phyloP scores from a whole-genome alignment of 2,797 vertebrate genomes.

The Anas bahamensis region DNA sequence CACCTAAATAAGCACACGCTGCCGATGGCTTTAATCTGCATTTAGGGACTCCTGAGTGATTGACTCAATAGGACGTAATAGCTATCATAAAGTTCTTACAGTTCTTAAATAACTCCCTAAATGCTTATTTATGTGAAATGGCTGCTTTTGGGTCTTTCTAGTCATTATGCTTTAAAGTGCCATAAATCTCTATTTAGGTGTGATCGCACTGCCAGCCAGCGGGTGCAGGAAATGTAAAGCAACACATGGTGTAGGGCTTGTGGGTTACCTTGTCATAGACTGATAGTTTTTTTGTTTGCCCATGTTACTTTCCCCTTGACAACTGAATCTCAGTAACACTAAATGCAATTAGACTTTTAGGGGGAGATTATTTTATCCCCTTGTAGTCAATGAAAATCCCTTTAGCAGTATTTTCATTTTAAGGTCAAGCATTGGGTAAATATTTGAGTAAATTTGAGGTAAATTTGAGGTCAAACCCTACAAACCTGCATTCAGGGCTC shows the following conservation, averaged over 20 bases:
- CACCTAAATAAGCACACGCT: not conserved
- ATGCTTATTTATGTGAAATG: not conserved
- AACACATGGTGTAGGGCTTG: not conserved
- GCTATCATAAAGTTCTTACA: not conserved
- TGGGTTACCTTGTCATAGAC: not conserved
- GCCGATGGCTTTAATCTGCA: not conserved
- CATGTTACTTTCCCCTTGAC: not conserved
- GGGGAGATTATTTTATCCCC: not conserved
- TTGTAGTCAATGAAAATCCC: not conserved
- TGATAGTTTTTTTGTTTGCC: not conserved
- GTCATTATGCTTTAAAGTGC: not conserved
- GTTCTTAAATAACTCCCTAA: not conserved
- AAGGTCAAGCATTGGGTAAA: not conserved
- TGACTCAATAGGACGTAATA: not conserved
- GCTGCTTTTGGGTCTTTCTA: not conserved
- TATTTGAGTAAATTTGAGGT: not conserved
- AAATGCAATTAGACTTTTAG: not conserved
- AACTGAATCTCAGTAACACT: not conserved
- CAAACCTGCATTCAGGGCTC: no score
- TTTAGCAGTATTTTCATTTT: not conserved
- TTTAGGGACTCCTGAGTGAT: not conserved
- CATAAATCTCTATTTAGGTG: not conserved
- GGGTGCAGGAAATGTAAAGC: not conserved
- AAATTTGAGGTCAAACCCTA: not conserved
- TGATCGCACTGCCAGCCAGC: not conserved